Evolutionary conservation across 2,113 vertebrate species (phyloP).

Genomic region (Catharus minimus): DNA sequence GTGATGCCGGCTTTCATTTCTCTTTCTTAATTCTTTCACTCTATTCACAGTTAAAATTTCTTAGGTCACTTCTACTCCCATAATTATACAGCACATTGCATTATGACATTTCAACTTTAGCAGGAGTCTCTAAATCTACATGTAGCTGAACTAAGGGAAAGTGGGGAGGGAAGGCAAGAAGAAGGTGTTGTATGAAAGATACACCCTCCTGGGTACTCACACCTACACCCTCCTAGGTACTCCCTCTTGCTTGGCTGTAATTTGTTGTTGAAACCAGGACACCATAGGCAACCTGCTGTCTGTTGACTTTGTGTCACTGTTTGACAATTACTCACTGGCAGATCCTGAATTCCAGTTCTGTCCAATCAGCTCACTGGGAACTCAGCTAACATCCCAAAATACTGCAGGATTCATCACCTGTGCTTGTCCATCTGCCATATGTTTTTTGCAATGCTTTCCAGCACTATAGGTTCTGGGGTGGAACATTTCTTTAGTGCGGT

Average conservation of each 20-base stretch:
- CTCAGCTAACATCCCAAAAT: background rate
- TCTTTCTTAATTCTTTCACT: background rate
- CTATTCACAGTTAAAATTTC: background rate
- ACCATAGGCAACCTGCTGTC: background rate
- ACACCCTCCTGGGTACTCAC: background rate
- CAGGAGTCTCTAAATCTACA: background rate
- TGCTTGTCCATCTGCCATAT: background rate
- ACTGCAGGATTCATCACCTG: rapidly evolving
- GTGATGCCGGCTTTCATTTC: background rate
- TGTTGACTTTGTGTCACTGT: background rate
- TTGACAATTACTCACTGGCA: background rate
- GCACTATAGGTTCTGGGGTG: rapidly evolving
- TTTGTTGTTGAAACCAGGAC: background rate
- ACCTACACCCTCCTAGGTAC: background rate
- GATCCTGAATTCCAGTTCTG: background rate
- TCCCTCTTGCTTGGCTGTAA: background rate
- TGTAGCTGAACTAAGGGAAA: rapidly evolving
- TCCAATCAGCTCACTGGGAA: background rate
- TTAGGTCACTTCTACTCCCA: background rate
- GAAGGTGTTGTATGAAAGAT: background rate
- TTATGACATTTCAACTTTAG: background rate
- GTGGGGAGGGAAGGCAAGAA: rapidly evolving
- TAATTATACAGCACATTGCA: background rate
- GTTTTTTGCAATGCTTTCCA: background rate
- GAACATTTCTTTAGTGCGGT: background rate